phyloP scores from a whole-genome alignment of 2,113 vertebrate genomes.

The Gnathonemus longibarbis region DNA sequence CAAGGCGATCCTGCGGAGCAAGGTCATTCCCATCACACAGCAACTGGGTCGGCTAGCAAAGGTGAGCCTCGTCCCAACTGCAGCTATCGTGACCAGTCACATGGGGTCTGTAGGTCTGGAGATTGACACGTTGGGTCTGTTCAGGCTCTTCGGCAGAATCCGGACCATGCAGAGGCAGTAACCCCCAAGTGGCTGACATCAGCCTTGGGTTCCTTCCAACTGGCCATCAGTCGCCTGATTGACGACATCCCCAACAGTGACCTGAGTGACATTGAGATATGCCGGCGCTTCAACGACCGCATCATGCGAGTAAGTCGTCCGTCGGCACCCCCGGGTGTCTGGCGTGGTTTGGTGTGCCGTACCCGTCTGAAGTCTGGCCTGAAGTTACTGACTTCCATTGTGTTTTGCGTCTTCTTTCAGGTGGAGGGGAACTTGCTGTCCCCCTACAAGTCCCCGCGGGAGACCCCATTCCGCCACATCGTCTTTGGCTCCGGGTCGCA shows the following conservation, averaged over 20 bases:
- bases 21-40: conserved; percentile 22
- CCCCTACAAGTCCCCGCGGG: conserved; percentile 70
- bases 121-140: neutral
- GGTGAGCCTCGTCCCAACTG: conserved; percentile 14
- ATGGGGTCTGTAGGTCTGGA: neutral
- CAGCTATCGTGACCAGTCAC: neutral
- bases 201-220: conserved; percentile 67
- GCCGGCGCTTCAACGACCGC: conserved; percentile 75
- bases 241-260: conserved; percentile 54
- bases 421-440: conserved; percentile 82
- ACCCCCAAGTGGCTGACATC: conserved; percentile 62
- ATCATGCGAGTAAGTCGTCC: conserved; percentile 73
- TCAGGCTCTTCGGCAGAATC: neutral
- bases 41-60: conserved; percentile 20
- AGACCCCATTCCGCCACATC: conserved; percentile 80
- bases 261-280: conserved; percentile 51
- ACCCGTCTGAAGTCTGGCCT: neutral
- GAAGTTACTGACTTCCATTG: neutral
- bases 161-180: conserved; percentile 34
- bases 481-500: conserved; percentile 74
- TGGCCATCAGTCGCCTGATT: conserved; percentile 56
- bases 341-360: neutral
- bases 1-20: conserved; percentile 27
- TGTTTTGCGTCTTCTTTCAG: conserved; percentile 42
- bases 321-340: neutral